Evolutionary conservation across 2,888 invertebrate species (phyloP), one percentile per base, ranked within the genome.

Genomic region (Biston stratarius): DNA sequence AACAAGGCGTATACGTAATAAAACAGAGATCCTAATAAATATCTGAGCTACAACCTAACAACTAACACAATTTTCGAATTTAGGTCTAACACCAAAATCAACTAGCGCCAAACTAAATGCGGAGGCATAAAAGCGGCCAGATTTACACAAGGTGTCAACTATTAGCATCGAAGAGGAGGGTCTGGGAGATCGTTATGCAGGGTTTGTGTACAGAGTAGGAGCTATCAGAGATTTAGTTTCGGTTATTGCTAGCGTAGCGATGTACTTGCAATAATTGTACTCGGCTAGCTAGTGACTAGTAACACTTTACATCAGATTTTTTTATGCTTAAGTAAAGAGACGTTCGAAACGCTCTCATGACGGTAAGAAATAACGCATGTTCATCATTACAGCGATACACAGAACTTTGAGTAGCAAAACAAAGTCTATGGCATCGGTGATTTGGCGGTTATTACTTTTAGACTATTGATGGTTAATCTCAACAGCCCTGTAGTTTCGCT

Each of bases 71-170:
- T 42, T 44, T 33, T 33, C 12, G 44, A 51, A 45, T 57, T 63
- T 33, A 42, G 56, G 42, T 53, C 58, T 53, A 44, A 47, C 52
- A 52, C 42, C 33, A 36, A 60, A 64, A 60, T 24, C 55, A 65
- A 56, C 47, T 49, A 61, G 34, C 36, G 33, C 52, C 53, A 59
- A 62, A 67, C 58, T 59, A 62, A 53, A 44, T 48, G 38, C 10
- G 44, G 36, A 38, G 34, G 48, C 24, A 62, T 64, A 65, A 65
- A 69, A 69, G 58, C 53, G 72, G 69, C 68, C 70, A 72, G 74
- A 74, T 74, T 74, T 74, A 74, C 71, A 64, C 69, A 67, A 74
- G 72, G 74, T 74, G 74, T 74, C 71, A 67, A 67, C 70, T 71
- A 74, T 74, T 72, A 74, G 74, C 69, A 65, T 69, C 69, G 65